A percentile compares a stretch with the other conserved stretches of the same genome.
Evolutionary conservation across 2,888 invertebrate genomes (phyloP).

Genomic region (Oxystoma pomonae): DNA sequence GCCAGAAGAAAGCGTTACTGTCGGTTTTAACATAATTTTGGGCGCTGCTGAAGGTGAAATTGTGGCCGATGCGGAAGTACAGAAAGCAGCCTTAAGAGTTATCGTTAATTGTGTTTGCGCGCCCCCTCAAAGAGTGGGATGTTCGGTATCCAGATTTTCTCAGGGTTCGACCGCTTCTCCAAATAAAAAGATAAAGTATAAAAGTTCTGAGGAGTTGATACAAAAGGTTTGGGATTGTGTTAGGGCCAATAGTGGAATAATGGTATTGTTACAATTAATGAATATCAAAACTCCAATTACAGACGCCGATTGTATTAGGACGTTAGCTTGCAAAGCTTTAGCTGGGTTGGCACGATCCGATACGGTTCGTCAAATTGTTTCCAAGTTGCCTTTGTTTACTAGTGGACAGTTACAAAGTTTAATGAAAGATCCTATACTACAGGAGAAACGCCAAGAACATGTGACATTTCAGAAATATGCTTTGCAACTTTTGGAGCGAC

Average conservation of each 20-base stretch:
- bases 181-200: slow-evolving; percentile 61
- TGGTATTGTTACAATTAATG: slow-evolving; percentile 85
- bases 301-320: slow-evolving; percentile 92
- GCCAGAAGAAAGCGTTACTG: slow-evolving; percentile 72
- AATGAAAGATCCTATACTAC: slow-evolving; percentile 95
- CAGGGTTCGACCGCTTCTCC: slow-evolving; percentile 46
- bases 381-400: slow-evolving; percentile 91
- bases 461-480: slow-evolving; percentile 94
- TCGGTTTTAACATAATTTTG: slow-evolving; percentile 76
- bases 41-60: slow-evolving; percentile 89
- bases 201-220: slow-evolving; percentile 78
- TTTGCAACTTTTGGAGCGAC: slow-evolving; percentile 80
- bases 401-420: slow-evolving; percentile 87
- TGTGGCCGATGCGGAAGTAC: slow-evolving; percentile 85
- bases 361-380: slow-evolving; percentile 89
- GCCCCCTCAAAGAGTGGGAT: slow-evolving; percentile 72
- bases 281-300: slow-evolving; percentile 92
- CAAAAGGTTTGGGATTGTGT: slow-evolving; percentile 89
- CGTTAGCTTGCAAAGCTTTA: slow-evolving; percentile 88
- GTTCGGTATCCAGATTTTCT: slow-evolving; percentile 50
- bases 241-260: slow-evolving; percentile 92
- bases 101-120: slow-evolving; percentile 94
- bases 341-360: slow-evolving; percentile 92
- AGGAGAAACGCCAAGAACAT: slow-evolving; percentile 94
- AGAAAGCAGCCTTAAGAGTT: slow-evolving; percentile 84